A percentile compares a stretch with the other conserved stretches of the same genome.
Evolutionary conservation across 2,797 vertebrate species (phyloP).

Genomic region (Pampus argenteus): DNA sequence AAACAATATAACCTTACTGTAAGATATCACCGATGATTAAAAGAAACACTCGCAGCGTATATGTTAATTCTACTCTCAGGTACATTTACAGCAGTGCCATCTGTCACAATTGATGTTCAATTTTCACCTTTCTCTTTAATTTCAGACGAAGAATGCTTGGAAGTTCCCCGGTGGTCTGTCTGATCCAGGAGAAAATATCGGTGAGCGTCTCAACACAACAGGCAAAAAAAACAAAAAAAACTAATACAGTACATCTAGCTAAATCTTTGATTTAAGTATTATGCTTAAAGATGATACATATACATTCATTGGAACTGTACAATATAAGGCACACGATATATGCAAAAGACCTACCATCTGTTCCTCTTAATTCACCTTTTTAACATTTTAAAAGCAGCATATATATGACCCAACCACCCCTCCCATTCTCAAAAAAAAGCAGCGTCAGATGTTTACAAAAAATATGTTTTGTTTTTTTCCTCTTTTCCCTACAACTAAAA

Average conservation of each 20-base stretch:
- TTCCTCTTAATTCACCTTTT: constrained; percentile 48
- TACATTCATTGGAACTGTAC: constrained; percentile 72
- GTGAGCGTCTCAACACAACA: constrained; percentile 81
- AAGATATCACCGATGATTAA: background rate
- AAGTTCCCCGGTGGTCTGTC: constrained; percentile 97
- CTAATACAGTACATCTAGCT: constrained; percentile 61
- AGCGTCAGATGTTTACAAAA: constrained; percentile 57
- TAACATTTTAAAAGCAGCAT: constrained; percentile 72
- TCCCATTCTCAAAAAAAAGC: too few relatives aligned
- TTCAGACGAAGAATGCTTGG: constrained; percentile 91
- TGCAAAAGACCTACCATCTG: constrained; percentile 14
- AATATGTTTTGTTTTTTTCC: constrained; percentile 31
- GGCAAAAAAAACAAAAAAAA: constrained; percentile 37
- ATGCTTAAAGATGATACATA: constrained; percentile 40
- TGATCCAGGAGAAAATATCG: constrained; percentile 94
- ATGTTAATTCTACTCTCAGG: background rate
- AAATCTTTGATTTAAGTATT: constrained; percentile 26
- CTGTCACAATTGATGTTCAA: constrained; percentile 22
- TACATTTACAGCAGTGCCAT: constrained; percentile 63
- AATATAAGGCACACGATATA: constrained; percentile 47
- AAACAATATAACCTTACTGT: background rate
- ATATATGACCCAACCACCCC: constrained; percentile 43
- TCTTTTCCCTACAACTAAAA: constrained; percentile 10
- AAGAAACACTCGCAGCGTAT: constrained; percentile 14
- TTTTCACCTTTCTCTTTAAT: constrained; percentile 47